phyloP scores from a whole-genome alignment of 1,140 invertebrate species.

The Zophobas atratus region DNA sequence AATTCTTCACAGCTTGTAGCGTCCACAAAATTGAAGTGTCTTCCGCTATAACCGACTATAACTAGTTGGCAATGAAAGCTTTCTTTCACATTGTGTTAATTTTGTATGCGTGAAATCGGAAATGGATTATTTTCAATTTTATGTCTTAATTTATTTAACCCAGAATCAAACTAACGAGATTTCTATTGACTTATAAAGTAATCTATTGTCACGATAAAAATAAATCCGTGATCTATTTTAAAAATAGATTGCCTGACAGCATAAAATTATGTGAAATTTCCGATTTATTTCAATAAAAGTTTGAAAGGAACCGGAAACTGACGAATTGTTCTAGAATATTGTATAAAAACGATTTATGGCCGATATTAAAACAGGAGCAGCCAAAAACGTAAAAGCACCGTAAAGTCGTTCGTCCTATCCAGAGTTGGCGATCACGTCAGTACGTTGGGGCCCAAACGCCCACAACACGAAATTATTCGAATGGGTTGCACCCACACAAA shows the following conservation, averaged over 20 bases:
- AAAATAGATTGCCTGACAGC: constrained; percentile 28
- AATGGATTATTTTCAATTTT: constrained; percentile 3
- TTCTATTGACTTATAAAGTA: constrained; percentile 9
- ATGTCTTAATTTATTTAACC: constrained; percentile 20
- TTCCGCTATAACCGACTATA: too few species aligned
- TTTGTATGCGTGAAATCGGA: neutral
- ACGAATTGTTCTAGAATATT: neutral
- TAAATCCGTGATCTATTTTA: constrained; percentile 1
- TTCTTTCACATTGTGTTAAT: constrained; percentile 11
- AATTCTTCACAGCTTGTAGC: too few species aligned
- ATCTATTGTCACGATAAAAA: constrained; percentile 9
- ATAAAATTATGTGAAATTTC: constrained; percentile 18
- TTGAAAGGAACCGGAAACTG: constrained; percentile 5
- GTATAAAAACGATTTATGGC: neutral
- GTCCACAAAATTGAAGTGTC: too few species aligned
- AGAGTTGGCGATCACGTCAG: too few species aligned
- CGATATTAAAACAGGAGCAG: neutral
- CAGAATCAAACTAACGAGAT: constrained; percentile 3
- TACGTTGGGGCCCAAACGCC: too few species aligned
- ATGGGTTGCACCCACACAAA: too few species aligned
- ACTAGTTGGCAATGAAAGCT: neutral
- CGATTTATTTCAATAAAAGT: constrained; percentile 27
- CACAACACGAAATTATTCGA: too few species aligned
- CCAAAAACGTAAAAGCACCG: too few species aligned
- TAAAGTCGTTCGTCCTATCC: too few species aligned